Conservation (phyloP, 1,140 invertebrate genomes). For the Macrosteles quadrilineatus region DNA sequence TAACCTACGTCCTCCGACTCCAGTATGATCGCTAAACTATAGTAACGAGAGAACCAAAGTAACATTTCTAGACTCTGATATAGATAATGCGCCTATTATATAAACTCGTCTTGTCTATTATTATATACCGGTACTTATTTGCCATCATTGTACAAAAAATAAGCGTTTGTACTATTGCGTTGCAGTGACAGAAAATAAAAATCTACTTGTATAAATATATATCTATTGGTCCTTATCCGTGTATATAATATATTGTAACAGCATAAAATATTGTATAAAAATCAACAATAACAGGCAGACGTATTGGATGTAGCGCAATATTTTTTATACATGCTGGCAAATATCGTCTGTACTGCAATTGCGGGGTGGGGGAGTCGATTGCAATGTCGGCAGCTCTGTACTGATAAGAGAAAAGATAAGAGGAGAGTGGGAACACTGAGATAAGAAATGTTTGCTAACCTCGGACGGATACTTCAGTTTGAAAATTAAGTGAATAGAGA, state of each 20-base stretch:
- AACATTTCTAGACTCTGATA: conserved; percentile 21
- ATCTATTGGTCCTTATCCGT: conserved; percentile 14
- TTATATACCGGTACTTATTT: conserved; percentile 17
- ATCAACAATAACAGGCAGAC: conserved; percentile 18
- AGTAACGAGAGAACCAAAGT: conserved; percentile 11
- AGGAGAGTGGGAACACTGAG: not conserved
- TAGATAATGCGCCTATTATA: conserved; percentile 7
- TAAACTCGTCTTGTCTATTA: conserved; percentile 17
- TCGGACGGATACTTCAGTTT: not conserved
- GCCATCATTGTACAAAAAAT: conserved; percentile 24
- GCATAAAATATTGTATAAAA: conserved; percentile 27
- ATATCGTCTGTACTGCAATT: conserved; percentile 16
- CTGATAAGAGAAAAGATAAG: not conserved
- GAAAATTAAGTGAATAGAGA: no score
- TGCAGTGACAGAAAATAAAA: conserved; percentile 15
- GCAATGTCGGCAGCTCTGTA: conserved; percentile 1
- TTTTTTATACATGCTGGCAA: conserved; percentile 21
- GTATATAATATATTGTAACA: conserved; percentile 23
- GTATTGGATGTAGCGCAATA: not conserved
- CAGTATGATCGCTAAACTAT: not conserved
- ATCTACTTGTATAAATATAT: conserved; percentile 15
- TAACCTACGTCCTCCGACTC: not conserved
- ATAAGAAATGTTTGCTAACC: conserved; percentile 12
- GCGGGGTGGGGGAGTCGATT: not conserved
- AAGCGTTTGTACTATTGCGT: conserved; percentile 24